Evolutionary conservation across 2,113 vertebrate species (phyloP), one percentile per base, ranked within the genome.

Genomic region (Saiga tatarica): DNA sequence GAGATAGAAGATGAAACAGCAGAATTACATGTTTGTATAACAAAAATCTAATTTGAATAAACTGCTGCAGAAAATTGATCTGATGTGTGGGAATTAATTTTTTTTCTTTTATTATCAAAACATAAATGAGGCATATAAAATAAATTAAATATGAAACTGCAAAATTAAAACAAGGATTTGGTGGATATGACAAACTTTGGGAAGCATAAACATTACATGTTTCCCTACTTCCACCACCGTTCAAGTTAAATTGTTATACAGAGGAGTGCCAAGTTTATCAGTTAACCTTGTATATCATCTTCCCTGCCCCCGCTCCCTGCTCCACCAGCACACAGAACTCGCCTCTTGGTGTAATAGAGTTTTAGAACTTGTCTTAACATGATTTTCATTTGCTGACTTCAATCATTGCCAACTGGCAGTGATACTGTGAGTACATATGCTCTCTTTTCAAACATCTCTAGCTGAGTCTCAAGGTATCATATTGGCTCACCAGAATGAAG

Each of bases 81-180:
- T 53, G 33, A 57, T 85, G 5, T 19, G 7, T 64, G 76, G n/a
- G 67, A 88, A 36, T 64, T 14, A 28, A 53, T 64, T 87, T 95
- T 83, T 87, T 94, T 92, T 6, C n/a, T 94, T 94, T 71, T 91
- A 64, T 67, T 55, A 64, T 74, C 50, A 42, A 74, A 83, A 81
- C 53, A 2, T 60, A 96, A 96, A 55, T 2, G 23, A 52, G 15
- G 7, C 42, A 76, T 19, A 78, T 53, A 81, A 94, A 87, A 88
- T 53, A 93, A 83, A 97, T 87, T 85, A 36, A 88, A 85, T 4
- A 79, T 91, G 93, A 93, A 93, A 91, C 55, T 26, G 33, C 19
- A 14, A 74, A 95, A 53, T 92, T 89, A 89, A 96, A 95, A 47
- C 59, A 59, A 85, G 21, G n/a, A n/a, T 84, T 87, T 45, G 23